phyloP scores from a whole-genome alignment of 2,113 vertebrate species.

The Entomyzon cyanotis region DNA sequence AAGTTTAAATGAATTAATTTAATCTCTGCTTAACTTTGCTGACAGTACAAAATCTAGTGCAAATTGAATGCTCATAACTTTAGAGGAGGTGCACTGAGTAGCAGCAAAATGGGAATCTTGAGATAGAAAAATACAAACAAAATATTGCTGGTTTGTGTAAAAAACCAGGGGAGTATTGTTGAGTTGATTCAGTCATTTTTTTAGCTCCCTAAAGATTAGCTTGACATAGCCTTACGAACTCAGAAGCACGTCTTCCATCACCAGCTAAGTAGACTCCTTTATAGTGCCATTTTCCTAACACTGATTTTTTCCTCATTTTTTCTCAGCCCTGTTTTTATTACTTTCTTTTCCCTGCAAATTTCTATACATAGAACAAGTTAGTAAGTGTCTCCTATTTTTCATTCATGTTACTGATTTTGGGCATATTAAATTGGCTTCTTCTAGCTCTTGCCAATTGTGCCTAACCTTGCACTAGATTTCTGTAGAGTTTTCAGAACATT shows the following conservation, averaged over 20 bases:
- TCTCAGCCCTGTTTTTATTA: not conserved
- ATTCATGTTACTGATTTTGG: not conserved
- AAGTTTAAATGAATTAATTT: not conserved
- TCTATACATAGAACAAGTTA: not conserved
- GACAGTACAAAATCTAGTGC: not conserved
- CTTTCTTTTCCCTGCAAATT: not conserved
- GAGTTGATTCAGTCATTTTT: not conserved
- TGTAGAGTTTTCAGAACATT: not conserved
- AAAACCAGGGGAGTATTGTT: not conserved
- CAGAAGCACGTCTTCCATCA: not conserved
- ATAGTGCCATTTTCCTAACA: not conserved
- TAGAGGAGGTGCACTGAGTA: not conserved
- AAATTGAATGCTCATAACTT: not conserved
- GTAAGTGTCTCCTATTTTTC: not conserved
- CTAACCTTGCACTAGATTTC: not conserved
- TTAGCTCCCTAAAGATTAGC: not conserved
- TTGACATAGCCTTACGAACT: not conserved
- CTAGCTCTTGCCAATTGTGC: fast-evolving
- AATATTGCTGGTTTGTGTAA: not conserved
- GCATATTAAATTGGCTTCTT: not conserved
- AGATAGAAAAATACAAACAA: not conserved
- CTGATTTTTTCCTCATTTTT: not conserved
- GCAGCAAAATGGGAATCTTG: not conserved
- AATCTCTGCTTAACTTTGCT: not conserved
- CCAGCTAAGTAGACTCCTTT: not conserved